Evolutionary conservation across 1,140 invertebrate species (phyloP), one percentile per base, ranked within the genome.

Genomic region (Drosophila parabipectinata): DNA sequence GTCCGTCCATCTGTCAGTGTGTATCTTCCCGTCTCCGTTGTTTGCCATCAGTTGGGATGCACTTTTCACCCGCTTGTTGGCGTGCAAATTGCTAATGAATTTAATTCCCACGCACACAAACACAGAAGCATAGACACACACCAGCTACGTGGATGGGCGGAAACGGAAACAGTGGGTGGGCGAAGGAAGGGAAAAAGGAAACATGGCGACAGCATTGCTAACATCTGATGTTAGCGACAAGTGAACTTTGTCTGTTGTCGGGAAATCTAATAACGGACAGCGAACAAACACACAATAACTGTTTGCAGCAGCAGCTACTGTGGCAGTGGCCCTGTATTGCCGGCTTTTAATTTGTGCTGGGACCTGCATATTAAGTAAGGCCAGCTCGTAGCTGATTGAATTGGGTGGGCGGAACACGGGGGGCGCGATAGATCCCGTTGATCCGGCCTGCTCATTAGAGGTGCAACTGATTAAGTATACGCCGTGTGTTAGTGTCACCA

Each of bases 261-360:
- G 52, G 47, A 80, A 84, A 84, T 85, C 80, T 84, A 84, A 84
- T 84, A 84, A 84, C 55, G 61, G 62, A 59, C 73, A 80, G 59
- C 72, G 56, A 30, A 62, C 72, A 75, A 74, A 76, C 63, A 82
- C 15, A 80, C 81, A 77, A 77, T 85, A 80, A 85, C 62, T 73
- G 66, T 73, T 54, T 39, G 9, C 26, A 74, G 58, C 39, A 52
- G 50, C 39, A 52, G 50, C 45, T 62, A 37, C 60, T 37, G 66
- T 28, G 72, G 55, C 45, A 57, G 60, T 52, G 5, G 26, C 26
- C 26, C 1, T 28, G 26, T 28, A 28, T 28, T 67, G 56, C 34
- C 71, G 58, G 71, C 67, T 77, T 84, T 84, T 84, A 84, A 84
- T 85, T 84, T 85, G 80, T 52, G 81, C 63, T 62, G 51, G 66